Base-by-base conservation (phyloP, 2,888 invertebrate genomes). In the Meteorus colon region DNA sequence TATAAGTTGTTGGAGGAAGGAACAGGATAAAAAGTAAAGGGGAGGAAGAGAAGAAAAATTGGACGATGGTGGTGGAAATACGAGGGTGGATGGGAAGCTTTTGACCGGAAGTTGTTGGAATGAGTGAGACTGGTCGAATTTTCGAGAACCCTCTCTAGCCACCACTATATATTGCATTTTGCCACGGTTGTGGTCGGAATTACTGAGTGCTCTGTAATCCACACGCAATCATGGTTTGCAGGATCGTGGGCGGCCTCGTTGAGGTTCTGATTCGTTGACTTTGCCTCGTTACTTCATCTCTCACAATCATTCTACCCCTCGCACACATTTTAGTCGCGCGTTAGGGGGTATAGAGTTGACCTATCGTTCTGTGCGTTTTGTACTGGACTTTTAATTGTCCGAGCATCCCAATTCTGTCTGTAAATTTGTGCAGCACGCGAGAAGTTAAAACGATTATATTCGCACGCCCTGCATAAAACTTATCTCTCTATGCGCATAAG, bases 181-280 rank as follows among this genome's bases (percentile, higher is more conserved):
- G 82, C 81, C 81, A 82, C 81, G 83, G 83, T 81, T 79, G 75
- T 80, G 59, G 76, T 45, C 60, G 86, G 84, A 87, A 88, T 88
- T 87, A 87, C 86, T 83, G 84, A 82, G 84, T 83, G 85, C 83
- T 87, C 84, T 86, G 87, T 88, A 88, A 88, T 86, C 86, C 85
- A 84, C 85, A 85, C 84, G 87, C 86, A 88, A 86, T 88, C 87
- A 86, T 86, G 85, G 84, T 85, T 84, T 83, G 83, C 82, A 82
- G 82, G 72, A 72, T 62, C 74, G 73, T 67, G 70, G 55, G 74
- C 68, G 76, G 74, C 66, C 51, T 55, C 75, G 73, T 74, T 37
- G 78, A 65, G 73, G 76, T 77, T 78, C 79, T 74, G 79, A 75
- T 80, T 82, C 77, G 81, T 77, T 80, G 81, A 80, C 82, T 79